Evolutionary conservation across 2,888 invertebrate species (phyloP).

Genomic region (Tigriopus californicus): DNA sequence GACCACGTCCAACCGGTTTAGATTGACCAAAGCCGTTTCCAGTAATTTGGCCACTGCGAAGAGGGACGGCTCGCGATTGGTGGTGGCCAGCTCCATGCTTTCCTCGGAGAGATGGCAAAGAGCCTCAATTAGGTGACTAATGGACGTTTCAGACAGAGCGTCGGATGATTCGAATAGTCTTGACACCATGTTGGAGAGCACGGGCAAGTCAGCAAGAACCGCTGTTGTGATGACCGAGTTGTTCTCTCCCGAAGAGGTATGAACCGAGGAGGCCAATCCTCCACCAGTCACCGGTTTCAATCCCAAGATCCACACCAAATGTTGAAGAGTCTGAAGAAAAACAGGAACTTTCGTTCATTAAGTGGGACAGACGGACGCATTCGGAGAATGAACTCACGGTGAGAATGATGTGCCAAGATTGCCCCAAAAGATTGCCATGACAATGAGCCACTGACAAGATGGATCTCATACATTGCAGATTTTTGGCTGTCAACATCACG

Average conservation of each 20-base stretch:
- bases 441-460: conserved; percentile 71
- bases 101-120: conserved; percentile 87
- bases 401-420: conserved; percentile 86
- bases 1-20: conserved; percentile 66
- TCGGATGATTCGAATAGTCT: conserved; percentile 85
- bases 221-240: conserved; percentile 82
- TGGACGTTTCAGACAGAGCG: conserved; percentile 74
- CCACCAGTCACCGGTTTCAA: conserved; percentile 68
- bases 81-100: conserved; percentile 89
- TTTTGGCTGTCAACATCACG: conserved; percentile 93
- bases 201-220: conserved; percentile 84
- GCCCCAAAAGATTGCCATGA: conserved; percentile 74
- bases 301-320: conserved; percentile 77
- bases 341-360: too few relatives aligned
- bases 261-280: conserved; percentile 8
- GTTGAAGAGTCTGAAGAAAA: conserved; percentile 26
- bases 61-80: conserved; percentile 83
- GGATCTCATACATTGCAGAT: conserved; percentile 88
- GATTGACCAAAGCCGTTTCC: conserved; percentile 88
- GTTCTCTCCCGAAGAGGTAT: conserved; percentile 52
- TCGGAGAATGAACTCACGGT: conserved; percentile 37
- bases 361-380: too few relatives aligned
- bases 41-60: conserved; percentile 94
- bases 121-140: conserved; percentile 90
- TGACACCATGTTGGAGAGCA: conserved; percentile 71